phyloP scores from a whole-genome alignment of 2,113 vertebrate species.

The Serinus canaria region DNA sequence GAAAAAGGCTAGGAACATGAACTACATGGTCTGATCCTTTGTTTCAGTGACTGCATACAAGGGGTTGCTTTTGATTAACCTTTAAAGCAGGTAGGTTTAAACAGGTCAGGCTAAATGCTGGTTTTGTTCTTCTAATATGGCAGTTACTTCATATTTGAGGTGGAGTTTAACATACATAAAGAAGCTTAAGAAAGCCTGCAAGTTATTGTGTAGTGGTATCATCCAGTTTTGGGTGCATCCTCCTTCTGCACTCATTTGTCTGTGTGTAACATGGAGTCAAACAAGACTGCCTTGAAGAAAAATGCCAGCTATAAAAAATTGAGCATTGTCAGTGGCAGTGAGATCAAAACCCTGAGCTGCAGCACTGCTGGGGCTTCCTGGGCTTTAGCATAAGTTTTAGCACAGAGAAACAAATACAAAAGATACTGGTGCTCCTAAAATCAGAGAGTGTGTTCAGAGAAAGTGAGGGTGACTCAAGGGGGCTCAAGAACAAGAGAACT shows the following conservation, averaged over 20 bases:
- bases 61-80: background rate
- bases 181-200: background rate
- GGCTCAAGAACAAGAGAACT: background rate
- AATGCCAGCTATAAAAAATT: background rate
- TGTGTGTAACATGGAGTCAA: rapidly evolving
- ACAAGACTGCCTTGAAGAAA: background rate
- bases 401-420: background rate
- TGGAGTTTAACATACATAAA: background rate
- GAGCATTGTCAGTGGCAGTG: background rate
- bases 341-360: background rate
- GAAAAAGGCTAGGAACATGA: background rate
- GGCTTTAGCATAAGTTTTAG: background rate
- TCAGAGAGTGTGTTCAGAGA: background rate
- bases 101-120: background rate
- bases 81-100: background rate
- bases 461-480: background rate
- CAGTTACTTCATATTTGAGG: background rate
- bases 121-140: background rate
- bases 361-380: background rate
- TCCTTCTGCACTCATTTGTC: background rate
- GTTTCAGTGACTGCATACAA: background rate
- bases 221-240: background rate
- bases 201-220: background rate
- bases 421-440: background rate
- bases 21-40: background rate